Conservation (phyloP, 2,797 vertebrate species). For the Argentina silus region DNA sequence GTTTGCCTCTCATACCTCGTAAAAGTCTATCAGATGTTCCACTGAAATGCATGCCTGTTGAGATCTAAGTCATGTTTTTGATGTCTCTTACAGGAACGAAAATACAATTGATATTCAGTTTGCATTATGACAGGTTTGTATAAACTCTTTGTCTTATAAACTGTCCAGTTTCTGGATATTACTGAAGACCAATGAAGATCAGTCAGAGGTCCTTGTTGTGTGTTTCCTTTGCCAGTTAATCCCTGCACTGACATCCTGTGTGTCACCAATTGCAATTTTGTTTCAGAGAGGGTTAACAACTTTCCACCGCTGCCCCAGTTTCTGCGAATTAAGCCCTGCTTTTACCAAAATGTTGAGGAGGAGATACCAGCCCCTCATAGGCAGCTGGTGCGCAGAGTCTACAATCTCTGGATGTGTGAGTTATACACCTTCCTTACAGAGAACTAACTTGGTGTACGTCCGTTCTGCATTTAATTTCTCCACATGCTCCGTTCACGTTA, state of each 20-base stretch:
- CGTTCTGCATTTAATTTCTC: too few relatives aligned
- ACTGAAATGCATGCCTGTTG: neutral
- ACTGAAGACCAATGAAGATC: too few relatives aligned
- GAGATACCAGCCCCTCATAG: conserved; percentile 88
- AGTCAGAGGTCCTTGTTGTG: neutral
- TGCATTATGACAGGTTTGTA: conserved; percentile 75
- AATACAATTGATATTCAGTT: conserved; percentile 8
- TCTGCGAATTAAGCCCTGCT: conserved; percentile 89
- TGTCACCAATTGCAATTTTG: conserved; percentile 3
- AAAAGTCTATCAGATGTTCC: too few relatives aligned
- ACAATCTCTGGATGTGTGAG: conserved; percentile 93
- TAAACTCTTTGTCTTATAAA: neutral
- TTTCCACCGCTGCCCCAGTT: conserved; percentile 90
- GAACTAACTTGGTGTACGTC: too few relatives aligned
- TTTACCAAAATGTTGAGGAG: conserved; percentile 93
- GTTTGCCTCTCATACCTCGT: too few relatives aligned
- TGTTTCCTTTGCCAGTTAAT: too few relatives aligned
- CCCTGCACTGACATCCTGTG: neutral
- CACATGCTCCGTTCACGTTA: too few relatives aligned
- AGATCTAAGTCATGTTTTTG: conserved; percentile 5
- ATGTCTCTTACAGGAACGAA: conserved; percentile 33
- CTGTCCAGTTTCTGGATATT: neutral
- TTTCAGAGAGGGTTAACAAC: conserved; percentile 87
- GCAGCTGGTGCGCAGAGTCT: conserved; percentile 85
- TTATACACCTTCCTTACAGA: conserved; percentile 2